Evolutionary conservation across 2,888 invertebrate species (phyloP).

Genomic region (Brachynemurus nebulosus): DNA sequence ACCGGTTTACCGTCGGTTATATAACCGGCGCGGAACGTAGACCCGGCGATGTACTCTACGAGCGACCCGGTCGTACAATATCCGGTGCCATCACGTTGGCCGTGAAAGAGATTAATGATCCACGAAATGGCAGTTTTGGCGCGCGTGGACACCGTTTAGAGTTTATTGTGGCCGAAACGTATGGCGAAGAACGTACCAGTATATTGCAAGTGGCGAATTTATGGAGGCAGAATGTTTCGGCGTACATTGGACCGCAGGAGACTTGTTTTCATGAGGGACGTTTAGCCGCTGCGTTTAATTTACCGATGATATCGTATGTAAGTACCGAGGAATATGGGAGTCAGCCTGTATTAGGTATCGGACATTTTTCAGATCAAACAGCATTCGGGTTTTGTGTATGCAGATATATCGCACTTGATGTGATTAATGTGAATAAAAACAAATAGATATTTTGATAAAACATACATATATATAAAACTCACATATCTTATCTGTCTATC

Average conservation of each 20-base stretch:
- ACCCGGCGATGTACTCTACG: conserved; percentile 64
- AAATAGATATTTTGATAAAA: too few species aligned
- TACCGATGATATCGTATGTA: conserved; percentile 94
- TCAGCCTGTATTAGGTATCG: too few species aligned
- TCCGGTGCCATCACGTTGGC: conserved; percentile 81
- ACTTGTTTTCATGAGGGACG: conserved; percentile 87
- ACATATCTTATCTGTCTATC: too few species aligned
- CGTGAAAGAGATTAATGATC: conserved; percentile 61
- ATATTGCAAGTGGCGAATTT: conserved; percentile 72
- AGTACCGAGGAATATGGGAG: too few species aligned
- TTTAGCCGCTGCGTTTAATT: conserved; percentile 85
- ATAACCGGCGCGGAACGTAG: conserved; percentile 71
- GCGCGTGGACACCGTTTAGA: conserved; percentile 58
- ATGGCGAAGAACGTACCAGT: conserved; percentile 76
- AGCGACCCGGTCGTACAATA: conserved; percentile 56
- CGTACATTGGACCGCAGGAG: conserved; percentile 81
- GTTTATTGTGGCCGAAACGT: conserved; percentile 79
- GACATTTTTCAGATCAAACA: too few species aligned
- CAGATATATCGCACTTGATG: too few species aligned
- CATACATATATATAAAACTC: too few species aligned
- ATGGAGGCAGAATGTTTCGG: conserved; percentile 73
- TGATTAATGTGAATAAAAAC: too few species aligned
- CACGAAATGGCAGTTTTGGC: conserved; percentile 25
- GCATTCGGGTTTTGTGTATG: too few species aligned
- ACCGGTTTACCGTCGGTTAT: conserved; percentile 67